Percentiles rank a stretch among this genome's conserved stretches.
Conservation (phyloP, 2,797 vertebrate species). For the Lerista edwardsae region DNA sequence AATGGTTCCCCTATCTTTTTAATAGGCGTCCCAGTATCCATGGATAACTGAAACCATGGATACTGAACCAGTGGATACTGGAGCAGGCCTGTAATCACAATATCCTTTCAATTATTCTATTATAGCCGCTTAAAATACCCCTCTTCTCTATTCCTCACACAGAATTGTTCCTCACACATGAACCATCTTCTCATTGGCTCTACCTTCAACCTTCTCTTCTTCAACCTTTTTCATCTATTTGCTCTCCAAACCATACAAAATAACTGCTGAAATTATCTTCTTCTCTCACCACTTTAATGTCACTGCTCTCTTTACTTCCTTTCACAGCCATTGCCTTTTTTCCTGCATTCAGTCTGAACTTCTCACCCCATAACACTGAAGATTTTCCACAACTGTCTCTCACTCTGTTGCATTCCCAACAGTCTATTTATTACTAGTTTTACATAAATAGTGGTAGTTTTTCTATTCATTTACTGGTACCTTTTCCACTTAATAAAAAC, state of each 20-base stretch:
- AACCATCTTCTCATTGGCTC: neutral
- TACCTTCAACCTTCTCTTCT: neutral
- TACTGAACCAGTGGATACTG: no score
- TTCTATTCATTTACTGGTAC: no score
- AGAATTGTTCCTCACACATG: neutral
- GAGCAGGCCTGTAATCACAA: neutral
- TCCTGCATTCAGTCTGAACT: neutral
- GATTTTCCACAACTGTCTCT: neutral
- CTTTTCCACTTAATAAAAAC: neutral
- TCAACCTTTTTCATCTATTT: neutral
- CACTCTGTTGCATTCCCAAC: neutral
- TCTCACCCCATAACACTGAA: neutral
- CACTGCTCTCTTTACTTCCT: neutral
- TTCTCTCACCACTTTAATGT: neutral
- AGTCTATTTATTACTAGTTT: neutral
- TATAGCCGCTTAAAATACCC: neutral
- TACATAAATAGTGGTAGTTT: no score
- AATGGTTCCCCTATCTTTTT: no score
- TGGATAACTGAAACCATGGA: no score
- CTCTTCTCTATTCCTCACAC: neutral
- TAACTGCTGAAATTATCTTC: slow-evolving; percentile 22
- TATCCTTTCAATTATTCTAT: neutral
- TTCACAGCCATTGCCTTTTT: neutral
- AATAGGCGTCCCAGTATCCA: no score
- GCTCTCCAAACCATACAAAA: neutral